Percentiles rank a stretch among this genome's conserved stretches.
Conservation (phyloP, 1,140 invertebrate species). For the Eulimnadia texana region DNA sequence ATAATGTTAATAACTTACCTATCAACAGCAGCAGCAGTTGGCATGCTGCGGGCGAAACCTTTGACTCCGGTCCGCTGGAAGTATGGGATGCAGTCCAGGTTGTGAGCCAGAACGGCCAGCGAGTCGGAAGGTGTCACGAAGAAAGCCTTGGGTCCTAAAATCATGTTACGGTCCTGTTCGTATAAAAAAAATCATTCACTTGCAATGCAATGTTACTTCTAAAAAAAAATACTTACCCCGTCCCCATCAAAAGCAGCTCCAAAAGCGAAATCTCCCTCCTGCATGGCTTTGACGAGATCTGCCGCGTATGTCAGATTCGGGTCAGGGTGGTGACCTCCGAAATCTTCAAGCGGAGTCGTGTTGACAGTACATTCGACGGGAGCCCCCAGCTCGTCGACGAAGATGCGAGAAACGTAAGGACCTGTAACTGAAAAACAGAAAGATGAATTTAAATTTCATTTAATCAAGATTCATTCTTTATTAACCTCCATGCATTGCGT, state of each 20-base stretch:
- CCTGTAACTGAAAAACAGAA: slow-evolving; percentile 65
- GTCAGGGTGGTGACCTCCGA: slow-evolving; percentile 94
- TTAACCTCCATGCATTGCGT: slow-evolving; percentile 87
- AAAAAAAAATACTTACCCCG: slow-evolving; percentile 43
- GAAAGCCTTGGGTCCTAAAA: slow-evolving; percentile 89
- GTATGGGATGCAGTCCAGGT: slow-evolving; percentile 86
- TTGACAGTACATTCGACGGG: slow-evolving; percentile 48
- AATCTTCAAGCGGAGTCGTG: slow-evolving; percentile 70
- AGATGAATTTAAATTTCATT: too few relatives aligned
- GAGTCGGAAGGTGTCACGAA: slow-evolving; percentile 97
- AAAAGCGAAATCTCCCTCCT: slow-evolving; percentile 71
- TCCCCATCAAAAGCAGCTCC: slow-evolving; percentile 99
- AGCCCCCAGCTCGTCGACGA: slow-evolving; percentile 70
- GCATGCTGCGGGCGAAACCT: slow-evolving; percentile 95
- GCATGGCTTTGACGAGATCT: slow-evolving; percentile 63
- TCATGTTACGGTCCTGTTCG: slow-evolving; percentile 81
- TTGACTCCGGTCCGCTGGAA: slow-evolving; percentile 71
- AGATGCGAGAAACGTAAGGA: slow-evolving; percentile 82
- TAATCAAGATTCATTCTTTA: too few relatives aligned
- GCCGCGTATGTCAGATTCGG: slow-evolving; percentile 94
- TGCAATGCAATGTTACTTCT: slow-evolving; percentile 21
- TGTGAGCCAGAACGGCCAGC: slow-evolving; percentile 83
- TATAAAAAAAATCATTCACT: slow-evolving; percentile 11
- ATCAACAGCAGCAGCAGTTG: slow-evolving; percentile 92
- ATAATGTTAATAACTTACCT: slow-evolving; percentile 39